Conservation (phyloP, 2,888 invertebrate genomes). For the Meteorus colon region DNA sequence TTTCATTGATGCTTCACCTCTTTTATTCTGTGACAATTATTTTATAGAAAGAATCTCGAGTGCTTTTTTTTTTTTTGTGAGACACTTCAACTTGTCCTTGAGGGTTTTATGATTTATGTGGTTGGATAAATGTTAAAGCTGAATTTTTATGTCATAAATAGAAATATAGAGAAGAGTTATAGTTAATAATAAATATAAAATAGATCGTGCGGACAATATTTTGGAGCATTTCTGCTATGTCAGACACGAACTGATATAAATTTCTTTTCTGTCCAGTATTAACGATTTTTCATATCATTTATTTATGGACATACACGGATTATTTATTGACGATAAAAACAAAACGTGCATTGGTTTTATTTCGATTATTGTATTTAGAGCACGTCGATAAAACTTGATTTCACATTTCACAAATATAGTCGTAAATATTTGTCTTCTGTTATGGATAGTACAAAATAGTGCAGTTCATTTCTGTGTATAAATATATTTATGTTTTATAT, state of each 20-base stretch:
- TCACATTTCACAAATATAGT: constrained; percentile 20
- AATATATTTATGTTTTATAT: constrained; percentile 5
- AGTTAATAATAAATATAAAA: too few relatives aligned
- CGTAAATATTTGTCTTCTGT: constrained; percentile 1
- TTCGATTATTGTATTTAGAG: constrained; percentile 1
- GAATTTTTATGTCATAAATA: too few relatives aligned
- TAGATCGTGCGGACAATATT: too few relatives aligned
- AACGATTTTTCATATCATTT: too few relatives aligned
- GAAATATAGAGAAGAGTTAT: too few relatives aligned
- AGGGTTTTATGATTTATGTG: not conserved
- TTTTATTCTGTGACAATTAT: not conserved
- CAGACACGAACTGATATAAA: too few relatives aligned
- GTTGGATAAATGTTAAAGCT: not conserved
- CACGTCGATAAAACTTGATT: constrained; percentile 12
- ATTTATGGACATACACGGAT: too few relatives aligned
- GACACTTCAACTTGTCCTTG: not conserved
- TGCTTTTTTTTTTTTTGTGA: not conserved
- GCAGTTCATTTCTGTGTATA: not conserved
- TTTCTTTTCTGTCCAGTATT: too few relatives aligned
- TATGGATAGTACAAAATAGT: not conserved
- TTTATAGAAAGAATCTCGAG: not conserved
- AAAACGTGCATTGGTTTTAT: not conserved
- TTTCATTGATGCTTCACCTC: not conserved
- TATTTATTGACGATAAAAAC: not conserved
- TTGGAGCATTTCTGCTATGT: too few relatives aligned